Evolutionary conservation across 2,797 vertebrate species (phyloP), one percentile per base, ranked within the genome.

Genomic region (Clamator glandarius): DNA sequence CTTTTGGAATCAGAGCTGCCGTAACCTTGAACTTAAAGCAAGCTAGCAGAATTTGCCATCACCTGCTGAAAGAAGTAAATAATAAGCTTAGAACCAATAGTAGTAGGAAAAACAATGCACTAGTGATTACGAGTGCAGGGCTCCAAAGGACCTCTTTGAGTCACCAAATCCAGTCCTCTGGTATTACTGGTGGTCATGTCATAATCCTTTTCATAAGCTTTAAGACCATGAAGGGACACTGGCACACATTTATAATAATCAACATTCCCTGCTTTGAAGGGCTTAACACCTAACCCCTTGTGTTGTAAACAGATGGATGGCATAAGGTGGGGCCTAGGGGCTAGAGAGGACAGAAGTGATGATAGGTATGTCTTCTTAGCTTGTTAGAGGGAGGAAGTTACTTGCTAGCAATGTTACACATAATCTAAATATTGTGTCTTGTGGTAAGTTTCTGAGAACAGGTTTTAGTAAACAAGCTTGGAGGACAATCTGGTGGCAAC

Each of bases 21-120:
- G 48, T 92, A 91, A 93, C 77, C 87, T 90, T 95, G 87, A 91
- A 84, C 77, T 36, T 81, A 15, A 87, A 61, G 33, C 50, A 63
- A 76, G 52, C 29, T 31, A 39, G 57, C 8, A 42, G 74, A 92
- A 86, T 93, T 88, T 92, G 87, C 64, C 46, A 84, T 94, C 36
- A 58, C 64, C 50, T 80, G 33, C 58, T 87, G 36, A 44, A 70
- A 69, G 62, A 70, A 88, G 57, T 61, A 85, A 95, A 84, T 78
- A 90, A 25, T 36, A 50, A 84, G 70, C 78, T 93, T 76, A 90
- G n/a, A 50, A 44, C 52, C 29, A 76, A 67, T 4, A 88, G 61
- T 48, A 81, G 68, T 18, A 88, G 48, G 24, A 84, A 78, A 88
- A 90, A 36, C 25, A 82, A 69, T 46, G 44, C 31, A 39, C 35